Percentiles rank a stretch among this genome's conserved stretches.
Evolutionary conservation across 2,113 vertebrate genomes (phyloP).

Genomic region (human (Homo sapiens)): DNA sequence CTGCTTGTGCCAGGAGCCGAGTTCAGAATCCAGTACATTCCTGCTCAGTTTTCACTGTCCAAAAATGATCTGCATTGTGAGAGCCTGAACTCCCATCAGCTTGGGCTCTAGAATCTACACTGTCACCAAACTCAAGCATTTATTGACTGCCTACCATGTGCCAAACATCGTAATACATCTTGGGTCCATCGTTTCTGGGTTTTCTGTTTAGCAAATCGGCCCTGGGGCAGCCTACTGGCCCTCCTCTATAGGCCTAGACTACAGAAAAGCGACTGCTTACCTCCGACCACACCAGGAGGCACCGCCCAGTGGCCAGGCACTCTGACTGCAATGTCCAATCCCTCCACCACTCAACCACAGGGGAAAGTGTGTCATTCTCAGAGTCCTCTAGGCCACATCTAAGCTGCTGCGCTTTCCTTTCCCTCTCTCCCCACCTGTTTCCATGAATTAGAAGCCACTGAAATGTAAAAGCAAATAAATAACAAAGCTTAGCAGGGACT

Average conservation of each 20-base stretch:
- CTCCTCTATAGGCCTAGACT: background rate
- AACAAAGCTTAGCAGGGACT: background rate
- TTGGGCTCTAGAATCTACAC: background rate
- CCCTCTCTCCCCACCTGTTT: background rate
- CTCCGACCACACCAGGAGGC: fast-evolving
- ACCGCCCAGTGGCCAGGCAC: slow-evolving; percentile 19
- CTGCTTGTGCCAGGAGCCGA: background rate
- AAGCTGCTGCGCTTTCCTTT: background rate
- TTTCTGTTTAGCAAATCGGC: background rate
- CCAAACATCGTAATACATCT: fast-evolving
- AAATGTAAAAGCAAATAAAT: slow-evolving; percentile 37
- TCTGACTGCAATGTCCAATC: background rate
- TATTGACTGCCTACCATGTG: background rate
- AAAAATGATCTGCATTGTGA: background rate
- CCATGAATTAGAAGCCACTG: background rate
- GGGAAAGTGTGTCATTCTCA: background rate
- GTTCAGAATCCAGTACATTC: fast-evolving
- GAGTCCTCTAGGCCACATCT: background rate
- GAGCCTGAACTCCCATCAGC: background rate
- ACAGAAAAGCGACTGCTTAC: fast-evolving
- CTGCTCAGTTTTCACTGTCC: fast-evolving
- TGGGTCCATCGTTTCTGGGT: background rate
- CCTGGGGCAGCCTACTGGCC: background rate
- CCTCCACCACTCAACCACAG: background rate
- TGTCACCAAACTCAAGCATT: background rate